Base-by-base conservation (phyloP, 2,113 vertebrate species). In the Chaetops frenatus region DNA sequence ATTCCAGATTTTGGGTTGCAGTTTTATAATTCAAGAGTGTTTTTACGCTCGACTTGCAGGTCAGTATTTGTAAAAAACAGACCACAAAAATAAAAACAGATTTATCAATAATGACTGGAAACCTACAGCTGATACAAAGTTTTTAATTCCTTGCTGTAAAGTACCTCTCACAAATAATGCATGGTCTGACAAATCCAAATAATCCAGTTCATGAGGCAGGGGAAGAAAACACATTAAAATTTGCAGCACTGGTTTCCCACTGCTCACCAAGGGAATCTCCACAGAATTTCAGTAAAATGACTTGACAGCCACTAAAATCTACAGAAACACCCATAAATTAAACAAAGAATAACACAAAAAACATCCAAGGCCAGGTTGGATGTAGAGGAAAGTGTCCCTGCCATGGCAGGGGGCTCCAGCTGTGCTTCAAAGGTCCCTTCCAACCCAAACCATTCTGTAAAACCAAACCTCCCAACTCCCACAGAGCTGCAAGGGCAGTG, bases 391-490 rank as follows among this genome's bases (percentile, higher is more conserved):
- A 12, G 27, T 11, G 20, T 21, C 57, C 42, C 48, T 40, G 48
- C 47, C 47, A 25, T 4, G 40, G 31, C 48, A 71, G 20, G 11
- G 28, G 45, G 27, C 7, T 1, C 15, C 42, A 35, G 76, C 4
- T 11, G 61, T 17, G 38, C 20, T 60, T 22, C 84, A 12, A 25
- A 53, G n/a, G 5, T 12, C 29, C 61, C 38, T 60, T 25, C 61
- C 60, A 81, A 58, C 36, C 16, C 67, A 58, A 57, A 23, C 15
- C 23, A 58, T 2, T 5, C 58, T 2, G 4, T 3, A 58, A 5
- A 10, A n/a, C 7, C 61, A 65, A 53, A 71, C 0, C n/a, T 1
- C 64, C 62, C 57, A 47, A 5, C 9, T 36, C 1, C 0, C 2
- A 7, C 8, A 54, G 47, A 47, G 70, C 9, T 25, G 21, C 35